These are phyloP conservation scores for Pseudopodoces humilis DNA, from an alignment of 2,113 vertebrate species.

Conservation along the genomic window DNA sequence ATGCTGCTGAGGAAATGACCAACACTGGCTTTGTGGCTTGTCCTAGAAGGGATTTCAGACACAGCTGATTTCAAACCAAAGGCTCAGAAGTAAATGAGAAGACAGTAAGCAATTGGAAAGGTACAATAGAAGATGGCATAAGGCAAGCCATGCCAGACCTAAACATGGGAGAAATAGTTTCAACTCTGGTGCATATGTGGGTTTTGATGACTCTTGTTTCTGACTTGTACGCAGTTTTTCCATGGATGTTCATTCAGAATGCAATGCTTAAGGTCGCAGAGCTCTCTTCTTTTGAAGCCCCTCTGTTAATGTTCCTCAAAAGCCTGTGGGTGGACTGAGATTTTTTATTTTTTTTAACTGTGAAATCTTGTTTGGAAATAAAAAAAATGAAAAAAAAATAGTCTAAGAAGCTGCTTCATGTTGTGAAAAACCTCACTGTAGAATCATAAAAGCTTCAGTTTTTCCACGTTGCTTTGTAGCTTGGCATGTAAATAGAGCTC, in stretches of 20 bases:
- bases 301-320: not conserved
- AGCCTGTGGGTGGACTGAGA: not conserved
- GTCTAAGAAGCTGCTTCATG: conserved; percentile 1
- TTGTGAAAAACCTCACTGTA: conserved; percentile 39
- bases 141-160: not conserved
- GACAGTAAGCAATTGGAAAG: not conserved
- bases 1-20: not conserved
- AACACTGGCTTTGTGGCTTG: not conserved
- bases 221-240: not conserved
- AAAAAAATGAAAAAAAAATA: not conserved
- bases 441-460: conserved; percentile 46
- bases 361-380: conserved; percentile 3
- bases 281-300: not conserved
- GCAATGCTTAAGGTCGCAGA: not conserved
- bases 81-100: not conserved
- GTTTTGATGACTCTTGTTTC: not conserved
- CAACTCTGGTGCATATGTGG: not conserved
- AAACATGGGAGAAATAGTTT: not conserved
- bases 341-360: not conserved
- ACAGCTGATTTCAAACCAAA: not conserved
- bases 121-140: not conserved
- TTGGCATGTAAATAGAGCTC: conserved; percentile 56
- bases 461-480: conserved; percentile 52
- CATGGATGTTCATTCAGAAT: not conserved
- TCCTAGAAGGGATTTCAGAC: not conserved